Percentiles rank a stretch among this genome's conserved stretches.
These are phyloP conservation scores for Sebastes diploproa DNA, from an alignment of 2,797 vertebrate genomes.

Conservation along the genomic window DNA sequence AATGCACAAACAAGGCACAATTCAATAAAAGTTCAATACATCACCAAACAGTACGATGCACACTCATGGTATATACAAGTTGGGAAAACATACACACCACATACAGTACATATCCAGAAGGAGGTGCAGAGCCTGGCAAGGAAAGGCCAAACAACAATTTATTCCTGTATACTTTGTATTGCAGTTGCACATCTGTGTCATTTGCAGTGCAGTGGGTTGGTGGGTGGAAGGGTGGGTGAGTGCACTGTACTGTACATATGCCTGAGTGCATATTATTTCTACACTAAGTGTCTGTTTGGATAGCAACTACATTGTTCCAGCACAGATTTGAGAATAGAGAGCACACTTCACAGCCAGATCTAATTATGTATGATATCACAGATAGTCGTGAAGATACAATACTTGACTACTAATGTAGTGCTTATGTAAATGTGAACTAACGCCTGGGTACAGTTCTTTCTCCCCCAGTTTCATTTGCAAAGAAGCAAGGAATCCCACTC, in stretches of 20 bases:
- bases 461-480: constrained; percentile 16
- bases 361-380: constrained; percentile 56
- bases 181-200: constrained; percentile 16
- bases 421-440: constrained; percentile 53
- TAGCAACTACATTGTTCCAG: constrained; percentile 29
- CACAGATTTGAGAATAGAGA: constrained; percentile 41
- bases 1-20: constrained; percentile 24
- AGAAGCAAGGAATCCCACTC: constrained; percentile 29
- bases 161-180: constrained; percentile 9
- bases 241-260: constrained; percentile 9
- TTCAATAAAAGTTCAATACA: constrained; percentile 15
- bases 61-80: not conserved
- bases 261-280: not conserved
- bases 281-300: constrained; percentile 56
- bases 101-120: not conserved
- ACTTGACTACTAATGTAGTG: constrained; percentile 64
- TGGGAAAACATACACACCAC: not conserved
- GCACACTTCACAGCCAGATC: constrained; percentile 35
- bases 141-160: constrained; percentile 46
- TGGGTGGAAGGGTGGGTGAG: constrained; percentile 33
- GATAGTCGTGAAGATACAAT: constrained; percentile 40
- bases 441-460: constrained; percentile 19
- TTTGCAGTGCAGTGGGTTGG: constrained; percentile 19
- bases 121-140: not conserved
- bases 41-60: not conserved